Base-by-base conservation (phyloP, 2,797 vertebrate species). In the Gadopsis bispinosus region DNA sequence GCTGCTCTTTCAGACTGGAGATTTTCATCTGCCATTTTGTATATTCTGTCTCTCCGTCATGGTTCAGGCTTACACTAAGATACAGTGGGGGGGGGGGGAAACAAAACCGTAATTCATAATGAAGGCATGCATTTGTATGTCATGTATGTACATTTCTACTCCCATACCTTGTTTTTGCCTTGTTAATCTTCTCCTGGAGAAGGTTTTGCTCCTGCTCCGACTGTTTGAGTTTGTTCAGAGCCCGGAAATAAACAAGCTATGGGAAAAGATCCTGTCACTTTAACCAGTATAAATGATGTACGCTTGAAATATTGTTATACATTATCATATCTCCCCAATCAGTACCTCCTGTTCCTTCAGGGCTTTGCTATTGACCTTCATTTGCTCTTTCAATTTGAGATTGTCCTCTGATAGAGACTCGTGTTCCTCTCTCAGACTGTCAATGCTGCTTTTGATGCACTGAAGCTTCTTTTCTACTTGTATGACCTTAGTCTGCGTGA, bases 201-300 rank as follows among this genome's bases (percentile, higher is more conserved):
- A 93, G 87, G 37, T 77, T 84, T 75, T 92, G 91, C n/a, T 95
- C 93, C 73, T 81, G 87, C 54, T 93, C 88, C 4, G 91, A 88
- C 61, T 93, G 91, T 60, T 89, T 93, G 54, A 92, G 72, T 85
- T 93, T 95, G 87, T 93, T 94, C 69, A 91, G 70, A 67, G 90
- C 92, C 41, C 83, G 75, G 12, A 84, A 83, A 68, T 86, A 90
- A 81, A 87, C 80, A 3, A 89, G 73, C 90, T 91, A 39, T 1
- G 4, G 47, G 35, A 63, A 48, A 43, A 69, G 20, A 74, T 31
- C 0, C 14, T 8, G 39, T 1, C 31, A 45, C 33, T 58, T 67
- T 29, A 71, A 60, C 37, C 0, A 4, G 53, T 11, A 55, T 22
- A 37, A 26, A 50, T 50, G 0, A 19, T 4, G 7, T 9, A n/a